Evolutionary conservation across 2,113 vertebrate species (phyloP).

Genomic region (Chaetorhynchus papuensis): DNA sequence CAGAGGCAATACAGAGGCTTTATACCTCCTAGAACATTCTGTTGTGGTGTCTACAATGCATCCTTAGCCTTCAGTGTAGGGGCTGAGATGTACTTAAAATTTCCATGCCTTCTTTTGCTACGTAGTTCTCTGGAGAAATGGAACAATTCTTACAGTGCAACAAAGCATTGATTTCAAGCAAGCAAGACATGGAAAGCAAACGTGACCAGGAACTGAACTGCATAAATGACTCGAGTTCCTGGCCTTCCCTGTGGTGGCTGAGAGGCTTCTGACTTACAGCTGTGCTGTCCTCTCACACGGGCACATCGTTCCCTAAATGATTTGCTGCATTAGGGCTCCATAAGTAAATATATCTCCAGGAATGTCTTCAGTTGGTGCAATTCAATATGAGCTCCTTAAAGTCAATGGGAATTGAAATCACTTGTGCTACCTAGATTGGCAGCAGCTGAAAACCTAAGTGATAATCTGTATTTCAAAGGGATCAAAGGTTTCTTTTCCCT

Average conservation of each 20-base stretch:
- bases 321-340: background rate
- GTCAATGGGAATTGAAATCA: background rate
- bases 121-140: background rate
- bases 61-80: background rate
- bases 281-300: background rate
- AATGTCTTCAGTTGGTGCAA: background rate
- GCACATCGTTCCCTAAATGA: fast-evolving
- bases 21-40: background rate
- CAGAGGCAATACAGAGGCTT: background rate
- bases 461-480: background rate
- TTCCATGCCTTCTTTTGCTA: background rate
- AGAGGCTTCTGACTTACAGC: background rate
- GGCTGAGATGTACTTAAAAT: background rate
- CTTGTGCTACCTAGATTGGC: background rate
- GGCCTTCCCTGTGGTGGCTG: background rate
- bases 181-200: background rate
- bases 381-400: background rate
- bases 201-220: background rate
- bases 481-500: background rate
- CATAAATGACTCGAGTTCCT: background rate
- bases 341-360: background rate
- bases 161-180: background rate
- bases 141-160: background rate
- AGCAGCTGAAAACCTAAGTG: background rate
- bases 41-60: background rate